Evolutionary conservation across 2,797 vertebrate species (phyloP).

Genomic region (Anas georgica): DNA sequence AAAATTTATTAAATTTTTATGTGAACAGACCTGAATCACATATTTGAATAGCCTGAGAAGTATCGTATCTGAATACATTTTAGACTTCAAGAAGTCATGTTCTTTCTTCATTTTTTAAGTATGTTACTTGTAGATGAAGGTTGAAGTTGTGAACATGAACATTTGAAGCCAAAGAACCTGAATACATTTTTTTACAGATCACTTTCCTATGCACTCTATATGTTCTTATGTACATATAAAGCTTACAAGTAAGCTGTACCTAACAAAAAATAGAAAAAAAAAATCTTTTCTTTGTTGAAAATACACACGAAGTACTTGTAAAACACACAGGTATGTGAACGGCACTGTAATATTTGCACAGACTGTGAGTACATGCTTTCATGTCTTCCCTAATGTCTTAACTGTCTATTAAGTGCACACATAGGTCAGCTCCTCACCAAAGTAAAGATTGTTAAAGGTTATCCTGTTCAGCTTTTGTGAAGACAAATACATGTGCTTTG

Average conservation of each 20-base stretch:
- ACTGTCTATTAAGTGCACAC: too few species aligned
- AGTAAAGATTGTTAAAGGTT: neutral
- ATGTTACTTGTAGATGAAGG: neutral
- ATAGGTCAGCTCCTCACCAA: neutral
- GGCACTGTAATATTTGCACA: neutral
- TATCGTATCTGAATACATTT: neutral
- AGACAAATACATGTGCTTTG: fast-evolving
- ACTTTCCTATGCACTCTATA: neutral
- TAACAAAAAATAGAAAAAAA: neutral
- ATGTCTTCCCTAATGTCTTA: neutral
- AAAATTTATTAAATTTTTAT: neutral
- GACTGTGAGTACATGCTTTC: neutral
- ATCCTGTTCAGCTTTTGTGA: neutral
- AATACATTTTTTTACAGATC: neutral
- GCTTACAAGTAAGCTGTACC: neutral
- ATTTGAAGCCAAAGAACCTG: neutral
- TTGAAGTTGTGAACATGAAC: neutral
- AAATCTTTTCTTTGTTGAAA: neutral
- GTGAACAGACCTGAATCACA: neutral
- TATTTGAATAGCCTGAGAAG: neutral
- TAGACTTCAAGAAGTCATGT: neutral
- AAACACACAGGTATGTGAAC: neutral
- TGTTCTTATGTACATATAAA: neutral
- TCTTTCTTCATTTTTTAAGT: neutral
- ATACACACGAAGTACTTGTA: neutral